Percentiles rank a stretch among this genome's conserved stretches.
Evolutionary conservation across 2,797 vertebrate species (phyloP).

Genomic region (Leuciscus waleckii): DNA sequence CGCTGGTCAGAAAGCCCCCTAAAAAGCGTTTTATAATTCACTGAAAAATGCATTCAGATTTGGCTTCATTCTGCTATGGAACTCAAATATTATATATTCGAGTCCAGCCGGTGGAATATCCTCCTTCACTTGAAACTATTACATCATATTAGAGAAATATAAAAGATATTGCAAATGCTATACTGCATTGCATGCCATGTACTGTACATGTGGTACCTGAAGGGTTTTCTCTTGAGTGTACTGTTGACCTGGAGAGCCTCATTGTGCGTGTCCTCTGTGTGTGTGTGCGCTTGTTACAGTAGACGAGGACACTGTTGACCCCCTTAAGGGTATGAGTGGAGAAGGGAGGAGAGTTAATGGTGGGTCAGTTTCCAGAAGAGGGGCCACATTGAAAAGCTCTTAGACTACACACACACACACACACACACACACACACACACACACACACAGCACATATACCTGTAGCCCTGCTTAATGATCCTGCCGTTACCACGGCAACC

Average conservation of each 20-base stretch:
- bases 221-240: slow-evolving; percentile 11
- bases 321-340: slow-evolving; percentile 29
- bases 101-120: neutral
- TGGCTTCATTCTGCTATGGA: neutral
- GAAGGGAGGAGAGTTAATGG: slow-evolving; percentile 44
- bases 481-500: slow-evolving; percentile 57
- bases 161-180: neutral
- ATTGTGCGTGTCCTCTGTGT: neutral
- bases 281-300: slow-evolving; percentile 6
- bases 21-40: neutral
- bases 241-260: slow-evolving; percentile 10
- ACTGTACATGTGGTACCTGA: neutral
- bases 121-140: neutral
- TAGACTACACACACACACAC: neutral
- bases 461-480: slow-evolving; percentile 42
- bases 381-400: slow-evolving; percentile 42
- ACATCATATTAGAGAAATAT: neutral
- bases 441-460: slow-evolving; percentile 23
- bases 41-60: neutral
- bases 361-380: slow-evolving; percentile 42
- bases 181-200: neutral
- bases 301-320: slow-evolving; percentile 36
- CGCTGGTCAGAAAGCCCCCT: neutral
- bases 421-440: neutral
- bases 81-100: neutral